phyloP scores from a whole-genome alignment of 2,797 vertebrate species.

The Xiphorhynchus erythropygius region DNA sequence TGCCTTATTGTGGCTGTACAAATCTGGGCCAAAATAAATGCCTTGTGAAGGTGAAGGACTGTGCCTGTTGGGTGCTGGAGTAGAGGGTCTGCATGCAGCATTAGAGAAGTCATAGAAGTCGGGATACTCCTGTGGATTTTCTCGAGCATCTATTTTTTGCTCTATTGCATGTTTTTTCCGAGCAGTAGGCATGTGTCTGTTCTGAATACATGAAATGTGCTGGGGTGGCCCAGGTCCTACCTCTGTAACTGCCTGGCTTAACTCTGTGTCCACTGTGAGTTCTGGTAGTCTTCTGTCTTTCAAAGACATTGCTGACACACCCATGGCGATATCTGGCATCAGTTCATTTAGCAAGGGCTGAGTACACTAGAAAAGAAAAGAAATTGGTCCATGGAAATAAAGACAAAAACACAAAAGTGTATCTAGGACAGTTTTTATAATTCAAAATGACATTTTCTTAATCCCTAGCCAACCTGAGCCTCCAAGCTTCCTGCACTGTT shows the following conservation, averaged over 20 bases:
- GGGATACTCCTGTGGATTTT: constrained; percentile 89
- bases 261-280: constrained; percentile 87
- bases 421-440: neutral
- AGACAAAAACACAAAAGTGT: neutral
- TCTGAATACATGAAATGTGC: constrained; percentile 82
- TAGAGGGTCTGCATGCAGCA: constrained; percentile 83
- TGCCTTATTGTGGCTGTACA: constrained; percentile 91
- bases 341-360: constrained; percentile 93
- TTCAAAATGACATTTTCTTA: neutral
- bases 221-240: constrained; percentile 74
- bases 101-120: constrained; percentile 94
- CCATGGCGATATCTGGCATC: constrained; percentile 98
- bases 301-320: constrained; percentile 92
- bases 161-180: constrained; percentile 92
- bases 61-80: constrained; percentile 76
- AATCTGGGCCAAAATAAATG: constrained; percentile 90
- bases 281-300: constrained; percentile 92
- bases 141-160: constrained; percentile 83
- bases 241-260: constrained; percentile 76
- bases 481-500: neutral
- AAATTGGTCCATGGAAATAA: neutral
- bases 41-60: constrained; percentile 79
- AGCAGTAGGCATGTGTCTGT: constrained; percentile 80
- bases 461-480: neutral
- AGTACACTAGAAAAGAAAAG: constrained; percentile 79